Conservation (phyloP, 2,113 vertebrate genomes). For the Eira barbara region DNA sequence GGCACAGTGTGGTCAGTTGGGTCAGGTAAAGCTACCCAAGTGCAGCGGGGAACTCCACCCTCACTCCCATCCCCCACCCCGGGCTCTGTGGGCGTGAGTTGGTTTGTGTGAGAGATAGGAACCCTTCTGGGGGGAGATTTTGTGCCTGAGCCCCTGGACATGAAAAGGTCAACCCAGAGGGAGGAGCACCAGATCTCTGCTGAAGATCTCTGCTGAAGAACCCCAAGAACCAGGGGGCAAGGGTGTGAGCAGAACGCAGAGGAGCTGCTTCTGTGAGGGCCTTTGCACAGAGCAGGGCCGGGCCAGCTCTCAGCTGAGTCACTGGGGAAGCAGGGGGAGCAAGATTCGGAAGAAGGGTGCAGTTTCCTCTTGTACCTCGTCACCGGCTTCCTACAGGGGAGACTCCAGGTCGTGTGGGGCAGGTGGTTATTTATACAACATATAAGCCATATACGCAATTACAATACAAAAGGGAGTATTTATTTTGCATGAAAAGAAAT, state of each 20-base stretch:
- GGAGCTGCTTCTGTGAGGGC: not conserved
- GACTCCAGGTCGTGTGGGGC: fast-evolving
- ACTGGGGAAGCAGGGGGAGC: not conserved
- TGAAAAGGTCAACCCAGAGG: not conserved
- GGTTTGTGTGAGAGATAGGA: not conserved
- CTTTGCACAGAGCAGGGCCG: not conserved
- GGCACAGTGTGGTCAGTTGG: not conserved
- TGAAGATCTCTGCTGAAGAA: too few species aligned
- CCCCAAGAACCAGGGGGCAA: not conserved
- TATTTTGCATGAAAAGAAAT: not conserved
- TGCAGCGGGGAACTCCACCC: not conserved
- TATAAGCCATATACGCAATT: not conserved
- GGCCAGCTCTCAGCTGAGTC: not conserved
- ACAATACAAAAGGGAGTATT: not conserved
- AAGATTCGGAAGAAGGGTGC: not conserved
- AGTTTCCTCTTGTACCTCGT: not conserved
- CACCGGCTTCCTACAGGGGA: too few species aligned
- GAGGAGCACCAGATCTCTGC: too few species aligned
- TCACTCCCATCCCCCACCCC: too few species aligned
- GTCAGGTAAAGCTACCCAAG: fast-evolving
- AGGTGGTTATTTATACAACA: not conserved
- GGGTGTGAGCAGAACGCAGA: not conserved
- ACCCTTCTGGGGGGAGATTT: not conserved
- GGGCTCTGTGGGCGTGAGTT: fast-evolving
- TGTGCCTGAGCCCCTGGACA: not conserved